Evolutionary conservation across 2,113 vertebrate genomes (phyloP).

Genomic region (Xiphias gladius): DNA sequence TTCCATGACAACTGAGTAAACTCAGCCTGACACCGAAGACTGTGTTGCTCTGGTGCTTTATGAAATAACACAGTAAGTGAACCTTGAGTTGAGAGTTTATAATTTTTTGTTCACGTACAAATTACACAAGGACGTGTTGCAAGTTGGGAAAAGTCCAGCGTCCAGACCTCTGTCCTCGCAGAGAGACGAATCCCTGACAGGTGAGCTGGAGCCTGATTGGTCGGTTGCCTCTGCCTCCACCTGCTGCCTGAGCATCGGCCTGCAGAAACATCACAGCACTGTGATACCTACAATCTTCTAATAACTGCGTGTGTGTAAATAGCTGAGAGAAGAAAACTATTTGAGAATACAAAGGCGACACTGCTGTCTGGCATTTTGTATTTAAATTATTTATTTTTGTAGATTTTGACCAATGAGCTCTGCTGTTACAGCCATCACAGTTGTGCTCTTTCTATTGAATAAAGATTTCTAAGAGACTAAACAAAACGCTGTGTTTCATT

Average conservation of each 20-base stretch:
- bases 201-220: slow-evolving; percentile 47
- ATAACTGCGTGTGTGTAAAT: slow-evolving; percentile 59
- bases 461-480: slow-evolving; percentile 82
- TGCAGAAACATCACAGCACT: slow-evolving; percentile 58
- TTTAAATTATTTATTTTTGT: slow-evolving; percentile 96
- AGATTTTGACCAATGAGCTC: slow-evolving; percentile 82
- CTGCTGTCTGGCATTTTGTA: slow-evolving; percentile 89
- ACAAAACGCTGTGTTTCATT: background rate
- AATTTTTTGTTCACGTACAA: too few relatives aligned
- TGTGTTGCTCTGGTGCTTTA: too few relatives aligned
- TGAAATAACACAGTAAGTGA: too few relatives aligned
- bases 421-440: slow-evolving; percentile 49
- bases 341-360: slow-evolving; percentile 75
- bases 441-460: slow-evolving; percentile 89
- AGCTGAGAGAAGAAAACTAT: slow-evolving; percentile 62
- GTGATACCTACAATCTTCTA: slow-evolving; percentile 61
- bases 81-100: too few relatives aligned
- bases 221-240: slow-evolving; percentile 8
- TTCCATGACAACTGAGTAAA: too few relatives aligned
- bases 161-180: slow-evolving; percentile 9
- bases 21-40: too few relatives aligned
- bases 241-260: slow-evolving; percentile 30
- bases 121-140: too few relatives aligned
- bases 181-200: background rate
- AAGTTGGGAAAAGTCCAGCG: too few relatives aligned